Evolutionary conservation across 2,888 invertebrate species (phyloP).

Genomic region (Malthinus flaveolus): DNA sequence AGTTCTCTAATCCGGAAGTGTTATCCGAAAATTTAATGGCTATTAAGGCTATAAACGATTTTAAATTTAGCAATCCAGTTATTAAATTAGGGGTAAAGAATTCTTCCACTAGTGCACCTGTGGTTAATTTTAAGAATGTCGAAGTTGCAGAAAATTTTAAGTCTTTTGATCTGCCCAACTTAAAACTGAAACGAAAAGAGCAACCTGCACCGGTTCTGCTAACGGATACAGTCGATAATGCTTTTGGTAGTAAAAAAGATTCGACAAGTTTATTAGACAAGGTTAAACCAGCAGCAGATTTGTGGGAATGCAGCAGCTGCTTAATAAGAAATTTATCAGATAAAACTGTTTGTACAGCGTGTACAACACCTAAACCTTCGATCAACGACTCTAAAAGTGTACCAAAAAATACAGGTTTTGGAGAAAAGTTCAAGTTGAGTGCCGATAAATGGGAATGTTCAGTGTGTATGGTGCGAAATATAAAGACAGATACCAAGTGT

Average conservation of each 20-base stretch:
- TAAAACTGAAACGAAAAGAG: constrained; percentile 17
- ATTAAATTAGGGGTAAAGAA: constrained; percentile 37
- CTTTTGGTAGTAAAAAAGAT: background rate
- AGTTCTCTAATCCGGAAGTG: constrained; percentile 58
- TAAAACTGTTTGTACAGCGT: constrained; percentile 59
- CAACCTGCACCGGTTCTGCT: constrained; percentile 16
- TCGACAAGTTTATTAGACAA: constrained; percentile 38
- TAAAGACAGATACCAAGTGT: constrained; percentile 55
- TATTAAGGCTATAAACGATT: constrained; percentile 57
- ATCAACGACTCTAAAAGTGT: background rate
- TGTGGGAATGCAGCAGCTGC: constrained; percentile 71
- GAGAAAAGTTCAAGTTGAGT: constrained; percentile 38
- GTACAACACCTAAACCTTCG: constrained; percentile 52
- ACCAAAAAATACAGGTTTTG: constrained; percentile 31
- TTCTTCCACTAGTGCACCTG: background rate
- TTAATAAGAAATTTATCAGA: constrained; percentile 61
- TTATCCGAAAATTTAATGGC: constrained; percentile 52
- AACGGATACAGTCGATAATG: constrained; percentile 32
- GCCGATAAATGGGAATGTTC: constrained; percentile 61
- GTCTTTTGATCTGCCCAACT: constrained; percentile 29
- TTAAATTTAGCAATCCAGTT: constrained; percentile 62
- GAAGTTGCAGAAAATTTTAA: constrained; percentile 42
- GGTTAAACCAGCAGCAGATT: constrained; percentile 60
- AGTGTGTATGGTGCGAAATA: constrained; percentile 64
- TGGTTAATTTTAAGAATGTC: constrained; percentile 1